A percentile compares a stretch with the other conserved stretches of the same genome.
phyloP scores from a whole-genome alignment of 1,140 invertebrate species.

The Magallana gigas region DNA sequence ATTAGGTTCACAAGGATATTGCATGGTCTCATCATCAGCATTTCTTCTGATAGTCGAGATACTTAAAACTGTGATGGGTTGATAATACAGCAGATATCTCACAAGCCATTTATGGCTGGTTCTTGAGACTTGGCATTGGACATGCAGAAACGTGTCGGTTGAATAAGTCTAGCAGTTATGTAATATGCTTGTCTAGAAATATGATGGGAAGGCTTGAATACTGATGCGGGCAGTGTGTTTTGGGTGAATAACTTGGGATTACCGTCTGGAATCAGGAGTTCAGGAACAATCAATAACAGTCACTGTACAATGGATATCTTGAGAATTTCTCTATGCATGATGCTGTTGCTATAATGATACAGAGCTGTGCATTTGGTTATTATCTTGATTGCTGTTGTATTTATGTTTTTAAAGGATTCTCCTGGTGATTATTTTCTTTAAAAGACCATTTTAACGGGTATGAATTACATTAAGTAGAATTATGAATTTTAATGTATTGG shows the following conservation, averaged over 20 bases:
- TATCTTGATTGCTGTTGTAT: not conserved
- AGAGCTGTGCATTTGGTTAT: slow-evolving; percentile 17
- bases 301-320: slow-evolving; percentile 27
- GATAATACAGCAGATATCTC: too few relatives aligned
- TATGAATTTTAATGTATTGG: not conserved
- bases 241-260: slow-evolving; percentile 27
- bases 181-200: slow-evolving; percentile 17
- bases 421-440: not conserved
- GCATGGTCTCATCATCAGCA: not conserved
- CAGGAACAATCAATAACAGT: slow-evolving; percentile 5
- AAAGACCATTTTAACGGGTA: not conserved
- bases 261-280: not conserved
- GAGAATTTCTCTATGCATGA: slow-evolving; percentile 2
- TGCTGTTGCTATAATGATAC: slow-evolving; percentile 9
- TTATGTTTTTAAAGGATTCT: slow-evolving; percentile 17
- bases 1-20: not conserved
- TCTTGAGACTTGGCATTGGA: too few relatives aligned
- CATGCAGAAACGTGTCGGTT: not conserved
- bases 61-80: too few relatives aligned
- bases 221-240: slow-evolving; percentile 24
- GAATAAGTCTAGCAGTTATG: not conserved
- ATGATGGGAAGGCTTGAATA: not conserved
- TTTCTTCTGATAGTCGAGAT: not conserved
- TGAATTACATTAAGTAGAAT: not conserved
- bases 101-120: not conserved